Evolutionary conservation across 2,888 invertebrate genomes (phyloP), one percentile per base, ranked within the genome.

Genomic region (Pristionchus maxplancki): DNA sequence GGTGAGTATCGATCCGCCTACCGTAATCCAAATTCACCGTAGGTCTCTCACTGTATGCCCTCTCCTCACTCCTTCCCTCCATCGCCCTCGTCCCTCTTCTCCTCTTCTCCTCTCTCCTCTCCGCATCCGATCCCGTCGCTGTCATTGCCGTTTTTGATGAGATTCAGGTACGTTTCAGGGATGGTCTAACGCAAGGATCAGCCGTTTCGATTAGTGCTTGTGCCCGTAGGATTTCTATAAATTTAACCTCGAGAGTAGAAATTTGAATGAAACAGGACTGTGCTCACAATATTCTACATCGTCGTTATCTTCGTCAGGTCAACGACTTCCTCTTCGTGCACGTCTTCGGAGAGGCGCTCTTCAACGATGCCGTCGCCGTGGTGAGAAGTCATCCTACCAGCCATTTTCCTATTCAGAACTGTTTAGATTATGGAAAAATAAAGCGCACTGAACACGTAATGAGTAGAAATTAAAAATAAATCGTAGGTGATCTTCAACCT

Each of bases 291-390:
- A n/a, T n/a, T n/a, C n/a, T n/a, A n/a, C n/a, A n/a, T n/a, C n/a
- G n/a, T n/a, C 48, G 28, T 37, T 37, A 5, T 28, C n/a, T 64
- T 28, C 64, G n/a, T 40, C n/a, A 85, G 85, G 64, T 85, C 92
- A 98, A 98, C 95, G 98, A 99, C 96, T 97, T 98, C 92, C 96
- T 99, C 90, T 98, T 99, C 95, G 98, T 99, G 95, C 97, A 99
- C 90, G 98, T 99, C 83, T 99, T 99, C 95, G 99, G 99, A 84
- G 99, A 99, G 95, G 98, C 98, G 58, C 96, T 99, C 93, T 96
- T 99, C 90, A 99, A 99, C 95, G 98, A 99, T 95, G 99, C 98
- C 89, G 98, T 99, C 92, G 98, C 98, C 93, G 98, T 98, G 94
- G 96, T 93, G 44, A 44, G 37, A 9, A 71, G 9, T 4, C 17